Evolutionary conservation across 2,113 vertebrate genomes (phyloP), one percentile per base, ranked within the genome.

Genomic region (Dasyornis broadbenti): DNA sequence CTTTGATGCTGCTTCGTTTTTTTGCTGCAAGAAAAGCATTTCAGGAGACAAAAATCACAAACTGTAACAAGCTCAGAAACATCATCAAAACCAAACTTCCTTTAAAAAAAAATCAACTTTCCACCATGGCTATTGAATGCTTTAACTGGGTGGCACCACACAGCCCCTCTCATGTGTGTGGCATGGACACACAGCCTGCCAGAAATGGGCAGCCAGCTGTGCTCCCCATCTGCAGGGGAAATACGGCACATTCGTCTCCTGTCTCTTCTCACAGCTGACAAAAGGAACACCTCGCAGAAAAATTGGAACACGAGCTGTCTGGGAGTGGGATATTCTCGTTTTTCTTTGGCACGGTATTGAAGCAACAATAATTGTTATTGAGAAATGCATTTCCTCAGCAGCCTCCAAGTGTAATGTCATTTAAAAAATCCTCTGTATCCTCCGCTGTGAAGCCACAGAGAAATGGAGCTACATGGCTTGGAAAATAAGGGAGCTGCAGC

Each of bases 1-100:
- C 98, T 98, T 96, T 98, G 98, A 86, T 98, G 98, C 90, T 97
- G 97, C 97, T 99, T 98, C 52, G 98, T 97, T 42, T 98, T 98
- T 96, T 98, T 99, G 96, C 99, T 99, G 98, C 90, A 98, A 98
- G 95, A 83, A 92, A 89, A 96, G 90, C 39, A 82, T 79, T 42
- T 45, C 89, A 91, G 44, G 40, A 73, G 45, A 90, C 76, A 86
- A 86, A 86, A 91, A 70, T 71, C 23, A 64, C 44, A 27, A 82
- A 49, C 5, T 57, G 53, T 2, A 37, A 76, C 33, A 44, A 70
- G 27, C 73, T 85, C 76, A 78, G 73, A 45, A 89, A 50, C 11
- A 0, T 21, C 57, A 35, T 4, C 40, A 52, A 33, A 37, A 3
- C 1, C 30, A 52, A 70, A 54, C 8, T 45, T 61, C 56, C 26